These are phyloP conservation scores for Loxodonta africana DNA, from an alignment of 2,113 vertebrate genomes.

Conservation along the genomic window DNA sequence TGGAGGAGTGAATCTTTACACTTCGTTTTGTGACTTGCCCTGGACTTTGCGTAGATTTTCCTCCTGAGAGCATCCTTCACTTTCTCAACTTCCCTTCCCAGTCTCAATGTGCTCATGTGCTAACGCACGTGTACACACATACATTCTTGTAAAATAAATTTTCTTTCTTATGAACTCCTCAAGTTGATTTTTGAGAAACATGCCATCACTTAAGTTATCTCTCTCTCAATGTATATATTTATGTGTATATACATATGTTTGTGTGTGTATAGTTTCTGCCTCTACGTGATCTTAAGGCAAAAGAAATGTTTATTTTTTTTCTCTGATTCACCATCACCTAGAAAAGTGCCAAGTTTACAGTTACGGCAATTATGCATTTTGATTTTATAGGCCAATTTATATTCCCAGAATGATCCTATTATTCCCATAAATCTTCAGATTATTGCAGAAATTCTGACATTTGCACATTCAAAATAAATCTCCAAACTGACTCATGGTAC, in stretches of 20 bases:
- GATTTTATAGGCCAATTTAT: constrained; percentile 15
- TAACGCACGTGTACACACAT: neutral
- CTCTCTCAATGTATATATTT: too few relatives aligned
- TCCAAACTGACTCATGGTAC: neutral
- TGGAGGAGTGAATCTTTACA: neutral
- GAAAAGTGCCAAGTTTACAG: neutral
- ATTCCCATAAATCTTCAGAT: constrained; percentile 2
- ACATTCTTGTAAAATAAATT: neutral
- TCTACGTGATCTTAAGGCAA: neutral
- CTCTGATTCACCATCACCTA: neutral
- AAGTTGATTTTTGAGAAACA: neutral
- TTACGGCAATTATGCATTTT: neutral
- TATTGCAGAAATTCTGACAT: constrained; percentile 32
- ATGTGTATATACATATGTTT: too few relatives aligned
- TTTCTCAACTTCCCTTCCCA: neutral
- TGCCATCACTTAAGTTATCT: neutral
- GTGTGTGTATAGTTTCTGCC: neutral
- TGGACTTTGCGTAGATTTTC: neutral
- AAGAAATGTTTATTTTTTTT: neutral
- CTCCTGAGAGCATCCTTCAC: neutral
- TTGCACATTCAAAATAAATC: neutral
- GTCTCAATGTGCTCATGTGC: neutral
- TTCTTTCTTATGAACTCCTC: neutral
- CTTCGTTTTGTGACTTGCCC: neutral
- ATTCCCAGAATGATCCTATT: neutral